These are phyloP conservation scores for Aurelia sp. DNA, from an alignment of 30 jellyfish, hydroid and myxozoan genomes.

Conservation along the genomic window DNA sequence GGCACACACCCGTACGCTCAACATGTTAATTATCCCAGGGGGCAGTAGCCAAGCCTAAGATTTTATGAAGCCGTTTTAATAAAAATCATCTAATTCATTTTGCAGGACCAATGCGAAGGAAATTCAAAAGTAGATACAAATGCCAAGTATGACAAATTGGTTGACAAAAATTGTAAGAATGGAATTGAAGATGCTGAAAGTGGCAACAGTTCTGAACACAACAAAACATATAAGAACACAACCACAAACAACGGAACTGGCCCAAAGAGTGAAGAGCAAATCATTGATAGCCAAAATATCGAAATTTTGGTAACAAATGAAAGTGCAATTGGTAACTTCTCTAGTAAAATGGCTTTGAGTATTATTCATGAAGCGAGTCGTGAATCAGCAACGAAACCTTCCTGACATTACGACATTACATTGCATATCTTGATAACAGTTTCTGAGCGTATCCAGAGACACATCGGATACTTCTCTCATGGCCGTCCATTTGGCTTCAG, in stretches of 20 bases:
- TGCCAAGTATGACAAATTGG: neutral
- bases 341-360: conserved; percentile 32
- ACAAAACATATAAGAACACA: neutral
- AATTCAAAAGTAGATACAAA: neutral
- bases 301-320: conserved; percentile 9
- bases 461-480: too few relatives aligned
- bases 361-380: conserved; percentile 14
- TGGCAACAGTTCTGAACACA: neutral
- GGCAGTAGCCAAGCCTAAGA: neutral
- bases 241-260: neutral
- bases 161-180: neutral
- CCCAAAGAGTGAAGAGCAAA: neutral
- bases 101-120: neutral
- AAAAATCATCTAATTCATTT: neutral
- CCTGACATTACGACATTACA: neutral
- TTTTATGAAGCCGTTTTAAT: neutral
- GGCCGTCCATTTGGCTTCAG: too few relatives aligned
- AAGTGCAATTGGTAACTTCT: neutral
- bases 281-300: neutral
- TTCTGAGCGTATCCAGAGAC: too few relatives aligned
- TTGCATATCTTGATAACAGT: too few relatives aligned
- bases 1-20: too few relatives aligned
- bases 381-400: neutral
- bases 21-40: too few relatives aligned
- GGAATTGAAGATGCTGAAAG: neutral